Evolutionary conservation across 2,888 invertebrate species (phyloP), one percentile per base, ranked within the genome.

Genomic region (Acleris cristana): DNA sequence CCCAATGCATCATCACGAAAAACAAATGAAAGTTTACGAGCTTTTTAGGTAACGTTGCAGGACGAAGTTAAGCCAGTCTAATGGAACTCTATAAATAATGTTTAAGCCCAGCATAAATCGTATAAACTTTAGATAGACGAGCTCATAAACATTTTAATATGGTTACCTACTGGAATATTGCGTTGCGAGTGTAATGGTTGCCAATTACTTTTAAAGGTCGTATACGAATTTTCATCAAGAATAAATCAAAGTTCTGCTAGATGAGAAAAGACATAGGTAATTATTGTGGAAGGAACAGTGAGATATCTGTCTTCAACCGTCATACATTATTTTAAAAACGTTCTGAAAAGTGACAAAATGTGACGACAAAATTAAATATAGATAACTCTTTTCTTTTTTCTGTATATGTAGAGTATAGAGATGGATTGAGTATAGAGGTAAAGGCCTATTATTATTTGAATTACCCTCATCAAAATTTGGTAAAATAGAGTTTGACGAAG

Each of bases 141-240:
- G 26, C 62, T 52, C 58, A 49, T 60, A 59, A 69, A 69, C 60
- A 63, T 66, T 55, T 66, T 61, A 56, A 66, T 52, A 26, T 56
- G 23, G 34, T 34, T 34, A 10, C 34, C 49, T 55, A 55, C 40
- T 60, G 23, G 59, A 14, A 44, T 55, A 18, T 49, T 56, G 23
- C 48, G 21, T 49, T 65, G 16, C 12, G 14, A 23, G 26, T 59
- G n/a, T 53, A 53, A 64, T 34, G 53, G 23, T 14, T n/a, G 53
- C 44, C 58, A 48, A 58, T 64, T 58, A 58, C 34, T 56, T 56
- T 49, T 30, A 52, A 26, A 56, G 64, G 45, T 45, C n/a, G 3
- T 34, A 34, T 40, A 40, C 14, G 14, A 14, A 14, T 14, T 40
- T 12, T 40, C 40, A 40, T 40, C 14, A 40, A 40, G 34, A 34